Evolutionary conservation across 1,140 invertebrate genomes (phyloP).

Genomic region (Drosophila kikkawai): DNA sequence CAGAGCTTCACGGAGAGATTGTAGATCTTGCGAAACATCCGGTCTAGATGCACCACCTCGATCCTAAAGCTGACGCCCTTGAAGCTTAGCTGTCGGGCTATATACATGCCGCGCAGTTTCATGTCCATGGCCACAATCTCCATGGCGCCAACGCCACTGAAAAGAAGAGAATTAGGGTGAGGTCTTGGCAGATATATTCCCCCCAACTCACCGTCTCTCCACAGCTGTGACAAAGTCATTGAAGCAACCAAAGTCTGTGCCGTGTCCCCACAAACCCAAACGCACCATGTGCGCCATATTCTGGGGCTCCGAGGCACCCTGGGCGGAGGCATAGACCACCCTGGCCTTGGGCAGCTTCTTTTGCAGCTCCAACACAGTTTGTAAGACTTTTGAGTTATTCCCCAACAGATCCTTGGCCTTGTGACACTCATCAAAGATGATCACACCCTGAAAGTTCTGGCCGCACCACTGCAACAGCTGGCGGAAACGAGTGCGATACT

Average conservation of each 20-base stretch:
- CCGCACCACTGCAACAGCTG: slow-evolving; percentile 99
- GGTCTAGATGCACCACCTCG: slow-evolving; percentile 92
- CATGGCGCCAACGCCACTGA: slow-evolving; percentile 98
- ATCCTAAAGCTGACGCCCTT: slow-evolving; percentile 98
- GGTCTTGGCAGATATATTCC: not conserved
- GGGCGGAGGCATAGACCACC: slow-evolving; percentile 99
- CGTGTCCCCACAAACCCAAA: slow-evolving; percentile 98
- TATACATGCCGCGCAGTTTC: slow-evolving; percentile 99
- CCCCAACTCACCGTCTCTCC: slow-evolving; percentile 91
- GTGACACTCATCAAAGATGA: slow-evolving; percentile 99
- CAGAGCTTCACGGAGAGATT: slow-evolving; percentile 98
- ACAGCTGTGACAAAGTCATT: slow-evolving; percentile 98
- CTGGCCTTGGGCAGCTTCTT: slow-evolving; percentile 96
- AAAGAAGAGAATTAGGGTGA: not conserved
- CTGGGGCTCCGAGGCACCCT: slow-evolving; percentile 97
- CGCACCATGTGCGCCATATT: slow-evolving; percentile 99
- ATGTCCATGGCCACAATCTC: slow-evolving; percentile 99
- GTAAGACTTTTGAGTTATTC: slow-evolving; percentile 95
- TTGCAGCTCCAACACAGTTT: slow-evolving; percentile 98
- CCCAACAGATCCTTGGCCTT: slow-evolving; percentile 99
- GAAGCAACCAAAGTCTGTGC: slow-evolving; percentile 97
- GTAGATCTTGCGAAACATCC: slow-evolving; percentile 91
- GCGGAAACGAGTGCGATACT: slow-evolving; percentile 97
- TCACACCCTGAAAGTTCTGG: slow-evolving; percentile 97
- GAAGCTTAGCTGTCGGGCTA: slow-evolving; percentile 98